Evolutionary conservation across 2,888 invertebrate species (phyloP), one percentile per base, ranked within the genome.

Genomic region (Lasioglossum pauxillum): DNA sequence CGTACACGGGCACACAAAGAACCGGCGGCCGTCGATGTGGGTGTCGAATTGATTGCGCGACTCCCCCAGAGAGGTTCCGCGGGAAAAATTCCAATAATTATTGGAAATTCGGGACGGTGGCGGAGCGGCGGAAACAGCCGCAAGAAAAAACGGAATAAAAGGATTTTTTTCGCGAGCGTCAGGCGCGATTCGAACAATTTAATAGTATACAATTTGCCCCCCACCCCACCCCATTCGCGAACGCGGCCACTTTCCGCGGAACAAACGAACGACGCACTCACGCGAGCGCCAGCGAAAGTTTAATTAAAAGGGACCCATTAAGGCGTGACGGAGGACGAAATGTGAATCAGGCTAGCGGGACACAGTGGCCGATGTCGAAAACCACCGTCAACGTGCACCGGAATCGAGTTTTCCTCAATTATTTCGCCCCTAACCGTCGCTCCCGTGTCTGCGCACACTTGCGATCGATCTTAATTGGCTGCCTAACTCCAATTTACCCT

Each of bases 381-480:
- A 64, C 67, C 46, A 41, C 53, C 79, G 31, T 75, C 53, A 53
- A 49, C 44, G 41, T 31, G 49, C 53, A 44, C 35, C 71, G 35
- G 78, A 87, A 82, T 85, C 81, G 81, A 85, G 83, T 85, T 85
- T 83, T 79, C 80, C 76, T 82, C 80, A 80, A 85, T 85, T 81
- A 88, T 31, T 67, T 83, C 74, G 64, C 38, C 72, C 64, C 81
- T 53, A 80, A 27, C 64, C 16, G 64, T 64, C 64, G 31, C n/a
- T 31, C 16, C 64, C 75, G 81, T 44, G 19, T 77, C 69, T 41
- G 74, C 46, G 31, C 64, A 38, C 86, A 90, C 90, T 88, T 89
- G 81, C 75, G 89, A 92, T 90, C 90, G 92, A 91, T 91, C 90
- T 90, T 91, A 90, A 93, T 92, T 92, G 89, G 88, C 90, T 82